Evolutionary conservation across 2,888 invertebrate species (phyloP), one percentile per base, ranked within the genome.

Genomic region (Allygus modestus): DNA sequence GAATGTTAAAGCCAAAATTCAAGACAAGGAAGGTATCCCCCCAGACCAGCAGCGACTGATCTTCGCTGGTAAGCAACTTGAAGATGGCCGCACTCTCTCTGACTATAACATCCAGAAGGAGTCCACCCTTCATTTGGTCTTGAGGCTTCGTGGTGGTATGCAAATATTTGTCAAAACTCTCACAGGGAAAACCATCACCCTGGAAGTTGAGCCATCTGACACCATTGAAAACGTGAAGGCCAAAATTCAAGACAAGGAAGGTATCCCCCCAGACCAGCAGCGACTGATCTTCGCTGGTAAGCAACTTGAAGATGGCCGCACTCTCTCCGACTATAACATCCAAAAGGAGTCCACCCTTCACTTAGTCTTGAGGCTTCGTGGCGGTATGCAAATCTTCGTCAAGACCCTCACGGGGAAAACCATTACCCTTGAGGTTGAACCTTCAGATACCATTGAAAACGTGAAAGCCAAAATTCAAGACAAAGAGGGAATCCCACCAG

Each of bases 371-470:
- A 91, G 93, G 88, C 90, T 91, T 4, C 87, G 91, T 85, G 91
- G 91, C 83, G 91, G 91, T 83, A 92, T 91, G 91, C 92, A 92
- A 90, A 92, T 92, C 88, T 93, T 91, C 87, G 91, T 91, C 31
- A 92, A 91, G 88, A 92, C 91, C 1, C 87, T 91, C 1, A 92
- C 69, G 1, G 69, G 69, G 17, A 69, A 69, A n/a, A 69, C 69
- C 69, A 69, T 69, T 15, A 69, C 69, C 2, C 33, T 69, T 1
- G 69, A 69, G 31, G 69, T 69, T 4, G 69, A 69, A 69, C 69
- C 92, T 20, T 93, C 92, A 84, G 92, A 94, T 87, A 92, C 93
- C 0, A 94, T 94, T 87, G 93, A 94, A 88, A 93, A 94, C 89
- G 93, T 94, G 0, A 94, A 94, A 87, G 92, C 92, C 0, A 93